Evolutionary conservation across 2,113 vertebrate species (phyloP), one percentile per base, ranked within the genome.

Genomic region (Oreochromis spilurus): DNA sequence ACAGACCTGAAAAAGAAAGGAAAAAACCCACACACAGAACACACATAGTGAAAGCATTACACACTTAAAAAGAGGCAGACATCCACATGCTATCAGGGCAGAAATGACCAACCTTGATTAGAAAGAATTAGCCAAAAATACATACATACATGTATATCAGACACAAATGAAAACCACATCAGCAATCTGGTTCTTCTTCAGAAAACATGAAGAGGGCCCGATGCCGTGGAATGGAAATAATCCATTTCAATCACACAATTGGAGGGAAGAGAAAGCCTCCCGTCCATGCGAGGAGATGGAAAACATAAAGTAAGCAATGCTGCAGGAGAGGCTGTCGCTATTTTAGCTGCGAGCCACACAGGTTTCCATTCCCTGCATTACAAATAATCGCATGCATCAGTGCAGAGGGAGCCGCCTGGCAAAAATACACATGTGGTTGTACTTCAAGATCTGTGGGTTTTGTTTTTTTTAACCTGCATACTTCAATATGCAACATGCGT

Each of bases 81-180:
- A 48, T 88, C 83, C 82, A 77, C 83, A 85, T 1, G 58, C 79
- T 80, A 57, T 67, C 79, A 82, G 90, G 90, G 93, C 86, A 93
- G 48, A 89, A 92, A 94, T 86, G 84, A 77, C 17, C 45, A 55
- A 89, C 91, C 93, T 85, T 94, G 93, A 95, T 95, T 95, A 90
- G 89, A 94, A 94, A 90, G 90, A 88, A 93, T 95, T 92, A 92
- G 85, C 89, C 84, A 86, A 92, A 92, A 94, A 92, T 94, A 26
- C 4, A 65, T n/a, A 38, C 1, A n/a, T 12, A 40, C 12, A 40
- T 67, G 9, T 40, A 92, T 92, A 87, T 88, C 65, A 87, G 45
- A 89, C 78, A 84, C 85, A 84, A 89, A 92, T 88, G 82, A 85
- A 94, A 95, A 95, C 84, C 90, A 93, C 93, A 93, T 94, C 88